phyloP scores from a whole-genome alignment of 1,140 invertebrate species.

The Forficula auricularia region DNA sequence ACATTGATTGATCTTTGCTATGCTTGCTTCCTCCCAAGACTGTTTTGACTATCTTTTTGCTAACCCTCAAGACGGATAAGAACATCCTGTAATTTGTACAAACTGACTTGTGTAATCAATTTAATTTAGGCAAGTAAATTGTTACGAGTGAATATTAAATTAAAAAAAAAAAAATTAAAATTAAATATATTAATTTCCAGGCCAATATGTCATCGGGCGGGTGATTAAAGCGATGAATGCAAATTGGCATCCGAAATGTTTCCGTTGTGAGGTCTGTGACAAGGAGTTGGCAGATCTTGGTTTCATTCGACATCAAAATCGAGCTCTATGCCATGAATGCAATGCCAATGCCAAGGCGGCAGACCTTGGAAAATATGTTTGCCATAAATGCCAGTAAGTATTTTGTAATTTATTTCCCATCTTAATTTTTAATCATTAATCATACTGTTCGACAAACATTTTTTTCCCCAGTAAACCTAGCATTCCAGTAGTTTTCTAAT shows the following conservation, averaged over 20 bases:
- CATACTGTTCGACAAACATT: too few species aligned
- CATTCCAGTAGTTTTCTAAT: too few species aligned
- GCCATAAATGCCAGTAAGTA: conserved; percentile 93
- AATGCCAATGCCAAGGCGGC: conserved; percentile 90
- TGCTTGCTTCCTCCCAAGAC: too few species aligned
- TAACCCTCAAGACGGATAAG: too few species aligned
- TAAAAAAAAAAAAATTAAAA: too few species aligned
- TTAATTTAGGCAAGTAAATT: too few species aligned
- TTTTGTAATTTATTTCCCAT: conserved; percentile 7
- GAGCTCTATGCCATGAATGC: conserved; percentile 92
- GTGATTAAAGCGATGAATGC: conserved; percentile 99
- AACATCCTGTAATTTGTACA: too few species aligned
- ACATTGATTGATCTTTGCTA: too few species aligned
- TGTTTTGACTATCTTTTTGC: too few species aligned
- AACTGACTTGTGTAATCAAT: too few species aligned
- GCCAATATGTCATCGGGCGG: conserved; percentile 89
- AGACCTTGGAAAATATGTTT: conserved; percentile 91
- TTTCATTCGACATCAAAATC: conserved; percentile 84
- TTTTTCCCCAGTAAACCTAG: too few species aligned
- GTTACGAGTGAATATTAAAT: too few species aligned
- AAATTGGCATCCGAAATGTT: conserved; percentile 96
- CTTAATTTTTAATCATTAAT: not conserved
- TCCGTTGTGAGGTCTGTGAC: conserved; percentile 85
- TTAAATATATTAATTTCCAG: conserved; percentile 31
- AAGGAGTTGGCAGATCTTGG: conserved; percentile 87